Evolutionary conservation across 1,140 invertebrate genomes (phyloP), one percentile per base, ranked within the genome.

Genomic region (Magallana ariakensis): DNA sequence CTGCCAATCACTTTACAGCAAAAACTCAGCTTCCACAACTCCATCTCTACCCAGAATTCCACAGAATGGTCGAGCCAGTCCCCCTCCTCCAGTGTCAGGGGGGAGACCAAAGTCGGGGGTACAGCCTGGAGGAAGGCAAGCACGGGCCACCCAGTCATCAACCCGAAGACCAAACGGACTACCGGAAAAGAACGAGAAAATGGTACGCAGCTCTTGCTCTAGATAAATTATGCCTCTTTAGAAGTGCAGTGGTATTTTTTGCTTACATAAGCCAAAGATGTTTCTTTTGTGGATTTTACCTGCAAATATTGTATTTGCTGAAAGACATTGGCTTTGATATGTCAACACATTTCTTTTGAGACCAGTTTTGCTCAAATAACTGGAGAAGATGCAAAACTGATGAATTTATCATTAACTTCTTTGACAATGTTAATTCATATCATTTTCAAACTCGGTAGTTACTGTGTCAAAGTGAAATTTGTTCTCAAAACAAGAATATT

Each of bases 11-110:
- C 55, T 86, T 92, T 91, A 91, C 88, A 92, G 89, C 89, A 91
- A 90, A 91, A 89, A 89, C 92, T 91, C 90, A 85, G 84, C 85
- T 60, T 87, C 85, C 53, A 85, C 85, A 84, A 93, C 92, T 56
- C 93, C 93, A 83, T 92, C 93, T 83, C 90, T 94, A 90, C 93
- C 93, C 85, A 92, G 92, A 88, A 93, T 94, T 57, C 93, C 93
- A 60, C 93, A 92, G 66, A 92, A 89, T 89, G 89, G 88, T n/a
- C 86, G 90, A 46, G 89, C 90, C 56, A 86, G 91, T 83, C 92
- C 91, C 89, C 91, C 92, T 16, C 91, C 93, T 53, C 83, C 88
- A 80, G 85, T 83, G 33, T 75, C 91, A 55, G 84, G 85, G 66
- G 84, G 85, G 46, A 87, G 91, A 53, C 91, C 89, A 15, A 91